Evolutionary conservation across 2,888 invertebrate species (phyloP).

Genomic region (Microctonus aethiopoides): DNA sequence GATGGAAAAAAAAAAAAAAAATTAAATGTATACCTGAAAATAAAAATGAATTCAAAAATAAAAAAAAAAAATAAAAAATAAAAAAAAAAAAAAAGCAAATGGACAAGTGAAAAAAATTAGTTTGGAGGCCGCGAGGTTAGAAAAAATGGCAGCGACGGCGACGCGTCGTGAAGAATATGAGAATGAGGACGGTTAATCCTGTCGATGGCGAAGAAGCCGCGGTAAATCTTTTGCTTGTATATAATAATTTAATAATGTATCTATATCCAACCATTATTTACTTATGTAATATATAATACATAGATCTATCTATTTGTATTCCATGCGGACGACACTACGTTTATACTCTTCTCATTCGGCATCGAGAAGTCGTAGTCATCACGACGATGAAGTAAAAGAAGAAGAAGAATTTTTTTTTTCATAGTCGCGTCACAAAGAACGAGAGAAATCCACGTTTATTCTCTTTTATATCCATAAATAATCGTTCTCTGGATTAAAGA

Average conservation of each 20-base stretch:
- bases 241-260: constrained; percentile 61
- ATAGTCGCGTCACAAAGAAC: not conserved
- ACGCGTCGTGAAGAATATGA: constrained; percentile 5
- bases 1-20: not conserved
- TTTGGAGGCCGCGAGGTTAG: not conserved
- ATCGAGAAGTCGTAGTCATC: not conserved
- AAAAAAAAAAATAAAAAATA: not conserved
- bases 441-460: not conserved
- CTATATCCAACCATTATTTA: constrained; percentile 34
- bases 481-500: constrained; percentile 58
- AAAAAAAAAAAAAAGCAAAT: not conserved
- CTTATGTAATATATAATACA: not conserved
- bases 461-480: constrained; percentile 59
- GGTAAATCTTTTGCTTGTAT: constrained; percentile 58
- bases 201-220: constrained; percentile 54
- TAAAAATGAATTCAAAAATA: not conserved
- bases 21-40: not conserved
- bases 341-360: not conserved
- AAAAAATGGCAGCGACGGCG: not conserved
- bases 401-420: not conserved
- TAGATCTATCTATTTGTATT: not conserved
- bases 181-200: constrained; percentile 31
- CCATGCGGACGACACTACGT: not conserved
- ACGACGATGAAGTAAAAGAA: constrained; percentile 25
- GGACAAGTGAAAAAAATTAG: not conserved